Evolutionary conservation across 23 tunicate genomes (phyloP), one percentile per base, ranked within the genome.

Genomic region (Aplidium turbinatum): DNA sequence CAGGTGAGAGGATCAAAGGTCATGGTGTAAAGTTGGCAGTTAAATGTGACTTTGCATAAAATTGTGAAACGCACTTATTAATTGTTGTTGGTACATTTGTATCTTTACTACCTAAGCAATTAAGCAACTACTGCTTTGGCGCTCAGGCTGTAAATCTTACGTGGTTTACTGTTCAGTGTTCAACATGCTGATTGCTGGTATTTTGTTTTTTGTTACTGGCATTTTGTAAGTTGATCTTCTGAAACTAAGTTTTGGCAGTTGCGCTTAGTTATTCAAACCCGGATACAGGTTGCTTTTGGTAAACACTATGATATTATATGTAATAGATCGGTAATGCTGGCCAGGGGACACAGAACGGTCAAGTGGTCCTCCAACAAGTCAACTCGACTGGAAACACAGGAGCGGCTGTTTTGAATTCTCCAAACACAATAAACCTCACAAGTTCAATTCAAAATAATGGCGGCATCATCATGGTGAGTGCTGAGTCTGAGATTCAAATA

Each of bases 401-500:
- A 26, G 26, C 48, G 27, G 9, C 33, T 2, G 4, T 47, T 2
- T 2, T 3, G 22, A 9, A 6, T 26, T 58, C 13, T 7, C 4
- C 51, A 51, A 46, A 23, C 33, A 4, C 55, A 68, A 68, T 23
- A 4, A 58, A 58, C 35, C 21, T 26, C 34, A 35, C 45, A 2
- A n/a, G n/a, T n/a, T 76, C 81, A 21, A 23, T 60, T 9, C 81
- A 76, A 60, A 76, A 76, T 35, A 55, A 55, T 55, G 78, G 78
- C 13, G 81, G 81, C 26, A 76, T 76, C 11, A 76, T 76, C n/a
- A 76, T 76, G 81, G 81, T 76, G 27, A 73, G 27, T 36, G 9
- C 4, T n/a, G n/a, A n/a, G n/a, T n/a, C n/a, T n/a, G n/a, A n/a
- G n/a, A n/a, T n/a, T n/a, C n/a, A n/a, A n/a, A n/a, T n/a, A n/a